These are phyloP conservation scores for Neodon shergylaensis DNA, from an alignment of 2,113 vertebrate species.

Conservation along the genomic window DNA sequence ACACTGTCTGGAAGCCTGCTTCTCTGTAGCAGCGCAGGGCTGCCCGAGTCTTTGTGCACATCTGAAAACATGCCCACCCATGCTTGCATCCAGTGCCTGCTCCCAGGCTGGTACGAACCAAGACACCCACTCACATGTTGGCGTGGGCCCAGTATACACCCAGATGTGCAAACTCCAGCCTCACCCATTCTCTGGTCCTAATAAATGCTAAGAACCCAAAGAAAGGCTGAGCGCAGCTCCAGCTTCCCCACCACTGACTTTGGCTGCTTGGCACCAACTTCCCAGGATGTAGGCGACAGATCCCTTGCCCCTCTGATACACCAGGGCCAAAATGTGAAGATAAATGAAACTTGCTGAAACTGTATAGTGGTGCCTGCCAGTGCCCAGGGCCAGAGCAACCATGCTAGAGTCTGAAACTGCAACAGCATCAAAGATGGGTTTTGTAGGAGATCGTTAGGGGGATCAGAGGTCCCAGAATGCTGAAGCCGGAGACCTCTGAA, in stretches of 20 bases:
- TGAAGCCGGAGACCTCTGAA: background rate
- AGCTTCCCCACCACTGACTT: background rate
- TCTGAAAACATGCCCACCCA: background rate
- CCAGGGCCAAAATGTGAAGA: background rate
- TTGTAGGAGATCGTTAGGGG: background rate
- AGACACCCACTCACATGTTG: background rate
- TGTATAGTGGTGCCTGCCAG: accelerated
- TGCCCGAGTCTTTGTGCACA: background rate
- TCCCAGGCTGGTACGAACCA: background rate
- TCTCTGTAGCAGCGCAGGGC: background rate
- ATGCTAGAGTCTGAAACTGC: accelerated
- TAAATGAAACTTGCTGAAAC: background rate
- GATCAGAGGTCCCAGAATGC: background rate
- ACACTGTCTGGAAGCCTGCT: background rate
- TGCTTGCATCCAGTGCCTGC: accelerated
- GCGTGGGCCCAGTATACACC: background rate
- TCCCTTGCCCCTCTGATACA: background rate
- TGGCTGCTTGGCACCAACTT: background rate
- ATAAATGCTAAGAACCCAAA: background rate
- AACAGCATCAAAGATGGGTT: background rate
- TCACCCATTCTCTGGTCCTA: background rate
- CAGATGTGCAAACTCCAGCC: background rate
- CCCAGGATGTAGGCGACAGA: background rate
- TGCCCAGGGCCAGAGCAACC: background rate
- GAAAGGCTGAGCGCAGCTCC: background rate